Evolutionary conservation across 1,140 invertebrate species (phyloP), one percentile per base, ranked within the genome.

Genomic region (Drosophila lowei): DNA sequence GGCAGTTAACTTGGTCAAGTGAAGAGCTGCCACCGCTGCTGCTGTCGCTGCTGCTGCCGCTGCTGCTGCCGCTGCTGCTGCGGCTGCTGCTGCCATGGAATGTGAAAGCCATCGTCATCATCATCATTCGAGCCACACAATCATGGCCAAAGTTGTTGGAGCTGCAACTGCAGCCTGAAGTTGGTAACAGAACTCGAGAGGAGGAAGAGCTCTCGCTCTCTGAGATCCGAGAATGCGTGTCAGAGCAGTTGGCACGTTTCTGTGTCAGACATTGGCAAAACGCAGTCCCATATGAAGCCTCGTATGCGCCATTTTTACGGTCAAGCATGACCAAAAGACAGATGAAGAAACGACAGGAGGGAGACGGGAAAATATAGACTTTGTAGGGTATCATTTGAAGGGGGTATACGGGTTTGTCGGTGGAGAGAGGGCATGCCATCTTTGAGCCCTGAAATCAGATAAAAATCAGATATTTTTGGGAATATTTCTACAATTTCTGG

Each of bases 1-100:
- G 77, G 44, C 65, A 57, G 78, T 83, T 72, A 86, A 83, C 81
- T 86, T 86, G 81, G 81, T 83, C 83, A 86, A 86, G 75, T 76
- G 66, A 77, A 66, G 72, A 71, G 61, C 50, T 16, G 6, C 46
- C 11, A 38, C 34, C 18, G 18, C 18, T 1, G 18, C n/a, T n/a
- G n/a, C n/a, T n/a, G n/a, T n/a, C 30, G 47, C 41, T 46, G 41
- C 18, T 23, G 42, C 49, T 61, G 59, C 52, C 48, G 18, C 46
- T 42, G 34, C 30, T 34, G 30, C n/a, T 21, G 48, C 58, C 2
- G 21, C 52, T 59, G 18, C 53, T 34, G 47, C 30, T 34, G 30
- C 18, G 13, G 48, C 58, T 61, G 59, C 53, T 58, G 28, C 46
- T 42, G 48, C 52, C 57, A 38, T 57, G 74, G 78, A 86, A 86